Evolutionary conservation across 2,888 invertebrate genomes (phyloP).

Genomic region (Catocala nupta): DNA sequence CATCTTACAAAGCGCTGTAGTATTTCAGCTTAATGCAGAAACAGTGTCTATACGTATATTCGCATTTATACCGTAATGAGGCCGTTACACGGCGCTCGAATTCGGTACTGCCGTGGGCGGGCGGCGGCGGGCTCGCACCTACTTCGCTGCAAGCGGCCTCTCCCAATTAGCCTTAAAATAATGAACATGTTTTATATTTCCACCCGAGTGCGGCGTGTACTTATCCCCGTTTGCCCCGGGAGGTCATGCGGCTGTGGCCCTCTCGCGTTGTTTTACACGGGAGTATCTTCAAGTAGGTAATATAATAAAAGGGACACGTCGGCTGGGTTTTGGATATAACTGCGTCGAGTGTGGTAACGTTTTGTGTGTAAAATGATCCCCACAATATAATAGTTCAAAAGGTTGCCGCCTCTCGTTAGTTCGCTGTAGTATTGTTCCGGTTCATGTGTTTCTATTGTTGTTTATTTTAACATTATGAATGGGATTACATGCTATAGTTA

Average conservation of each 20-base stretch:
- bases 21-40: slow-evolving; percentile 83
- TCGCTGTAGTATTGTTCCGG: slow-evolving; percentile 48
- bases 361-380: slow-evolving; percentile 62
- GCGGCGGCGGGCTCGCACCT: slow-evolving; percentile 76
- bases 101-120: slow-evolving; percentile 83
- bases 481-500: slow-evolving; percentile 4
- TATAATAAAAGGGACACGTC: slow-evolving; percentile 72
- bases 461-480: slow-evolving; percentile 21
- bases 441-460: slow-evolving; percentile 53
- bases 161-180: slow-evolving; percentile 87
- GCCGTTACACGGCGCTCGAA: slow-evolving; percentile 74
- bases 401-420: slow-evolving; percentile 50
- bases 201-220: slow-evolving; percentile 83
- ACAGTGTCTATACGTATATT: slow-evolving; percentile 80
- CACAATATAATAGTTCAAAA: slow-evolving; percentile 58
- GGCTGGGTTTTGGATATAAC: slow-evolving; percentile 62
- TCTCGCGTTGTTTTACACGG: slow-evolving; percentile 68
- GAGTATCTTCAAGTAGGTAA: slow-evolving; percentile 71
- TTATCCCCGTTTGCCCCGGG: slow-evolving; percentile 83
- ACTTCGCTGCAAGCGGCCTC: slow-evolving; percentile 83
- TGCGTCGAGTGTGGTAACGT: slow-evolving; percentile 52
- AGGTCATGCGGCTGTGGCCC: slow-evolving; percentile 80
- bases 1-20: slow-evolving; percentile 63
- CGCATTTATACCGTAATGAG: slow-evolving; percentile 76
- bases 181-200: slow-evolving; percentile 88